A percentile compares a stretch with the other conserved stretches of the same genome.
Evolutionary conservation across 2,888 invertebrate species (phyloP).

Genomic region (Cynaeus angustus): DNA sequence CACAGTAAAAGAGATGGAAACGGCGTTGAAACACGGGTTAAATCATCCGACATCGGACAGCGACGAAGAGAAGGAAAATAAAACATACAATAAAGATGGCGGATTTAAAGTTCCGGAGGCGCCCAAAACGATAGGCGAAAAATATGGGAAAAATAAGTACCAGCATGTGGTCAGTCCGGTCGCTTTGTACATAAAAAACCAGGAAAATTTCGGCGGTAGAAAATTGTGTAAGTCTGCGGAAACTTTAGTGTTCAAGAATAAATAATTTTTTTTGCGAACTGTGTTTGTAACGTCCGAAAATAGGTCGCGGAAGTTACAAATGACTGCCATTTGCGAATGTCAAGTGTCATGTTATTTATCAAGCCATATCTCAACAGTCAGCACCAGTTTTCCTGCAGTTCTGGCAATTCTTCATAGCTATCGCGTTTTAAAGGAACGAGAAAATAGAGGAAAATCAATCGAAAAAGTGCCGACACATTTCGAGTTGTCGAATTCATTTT

Average conservation of each 20-base stretch:
- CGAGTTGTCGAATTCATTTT: too few relatives aligned
- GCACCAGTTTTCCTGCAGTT: not conserved
- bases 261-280: too few relatives aligned
- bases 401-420: not conserved
- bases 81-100: not conserved
- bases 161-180: slow-evolving; percentile 26
- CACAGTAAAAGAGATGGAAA: slow-evolving; percentile 51
- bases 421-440: not conserved
- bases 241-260: too few relatives aligned
- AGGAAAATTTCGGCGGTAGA: not conserved
- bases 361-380: slow-evolving; percentile 5
- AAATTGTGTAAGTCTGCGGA: not conserved
- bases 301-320: not conserved
- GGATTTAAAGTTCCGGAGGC: not conserved
- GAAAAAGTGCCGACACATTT: too few relatives aligned
- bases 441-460: too few relatives aligned
- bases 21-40: slow-evolving; percentile 43
- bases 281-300: too few relatives aligned
- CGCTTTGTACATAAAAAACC: slow-evolving; percentile 10
- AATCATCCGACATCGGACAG: slow-evolving; percentile 36
- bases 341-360: slow-evolving; percentile 6
- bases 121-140: not conserved
- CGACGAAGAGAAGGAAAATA: not conserved
- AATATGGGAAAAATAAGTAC: slow-evolving; percentile 11
- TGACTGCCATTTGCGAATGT: not conserved